These are phyloP conservation scores for Cataglyphis rosenhaueri DNA, from an alignment of 2,888 invertebrate genomes.

Conservation along the genomic window DNA sequence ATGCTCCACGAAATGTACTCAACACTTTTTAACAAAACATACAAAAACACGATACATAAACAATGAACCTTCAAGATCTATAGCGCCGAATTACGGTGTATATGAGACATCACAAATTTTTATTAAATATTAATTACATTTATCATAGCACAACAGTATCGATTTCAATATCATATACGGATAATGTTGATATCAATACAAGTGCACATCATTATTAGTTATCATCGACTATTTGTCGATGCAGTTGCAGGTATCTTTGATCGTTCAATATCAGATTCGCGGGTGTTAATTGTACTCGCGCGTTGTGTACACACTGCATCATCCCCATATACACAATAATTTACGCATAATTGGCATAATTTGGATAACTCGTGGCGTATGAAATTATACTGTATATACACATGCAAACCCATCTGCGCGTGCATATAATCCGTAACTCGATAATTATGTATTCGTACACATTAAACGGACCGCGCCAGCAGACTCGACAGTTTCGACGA, in stretches of 20 bases:
- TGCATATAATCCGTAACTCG: conserved; percentile 32
- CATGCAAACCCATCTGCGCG: background rate
- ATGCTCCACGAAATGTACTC: conserved; percentile 30
- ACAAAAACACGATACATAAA: background rate
- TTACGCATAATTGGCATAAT: conserved; percentile 48
- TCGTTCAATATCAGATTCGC: conserved; percentile 11
- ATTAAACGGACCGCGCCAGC: conserved; percentile 31
- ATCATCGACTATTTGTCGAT: conserved; percentile 4
- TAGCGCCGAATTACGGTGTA: background rate
- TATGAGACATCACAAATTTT: background rate
- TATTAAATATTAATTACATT: background rate
- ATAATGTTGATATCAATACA: background rate
- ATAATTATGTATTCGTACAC: conserved; percentile 49
- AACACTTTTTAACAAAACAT: background rate
- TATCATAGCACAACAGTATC: background rate
- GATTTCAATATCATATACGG: background rate
- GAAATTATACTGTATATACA: conserved; percentile 41
- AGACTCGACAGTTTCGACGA: conserved; percentile 41
- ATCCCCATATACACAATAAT: conserved; percentile 39
- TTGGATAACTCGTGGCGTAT: conserved; percentile 45
- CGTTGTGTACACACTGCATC: conserved; percentile 14
- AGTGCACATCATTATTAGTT: background rate
- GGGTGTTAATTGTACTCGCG: conserved; percentile 37
- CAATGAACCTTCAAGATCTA: background rate
- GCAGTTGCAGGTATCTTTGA: conserved; percentile 21